Evolutionary conservation across 2,113 vertebrate genomes (phyloP).

Genomic region (Pollachius pollachius): DNA sequence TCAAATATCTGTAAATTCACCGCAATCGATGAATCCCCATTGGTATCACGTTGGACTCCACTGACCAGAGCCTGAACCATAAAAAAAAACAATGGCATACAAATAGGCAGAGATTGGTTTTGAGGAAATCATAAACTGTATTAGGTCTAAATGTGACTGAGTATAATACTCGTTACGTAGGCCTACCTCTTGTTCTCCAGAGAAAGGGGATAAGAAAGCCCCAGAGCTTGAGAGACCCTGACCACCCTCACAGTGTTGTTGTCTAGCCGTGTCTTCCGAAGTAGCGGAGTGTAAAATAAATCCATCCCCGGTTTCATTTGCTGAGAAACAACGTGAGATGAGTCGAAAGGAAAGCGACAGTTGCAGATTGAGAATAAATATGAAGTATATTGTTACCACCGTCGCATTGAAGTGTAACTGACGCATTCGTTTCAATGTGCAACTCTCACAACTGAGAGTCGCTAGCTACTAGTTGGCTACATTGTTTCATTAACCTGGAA

Average conservation of each 20-base stretch:
- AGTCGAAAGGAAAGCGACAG: slow-evolving; percentile 17
- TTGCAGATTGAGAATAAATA: slow-evolving; percentile 35
- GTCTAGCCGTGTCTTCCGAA: background rate
- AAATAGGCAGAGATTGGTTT: background rate
- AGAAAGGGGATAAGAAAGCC: background rate
- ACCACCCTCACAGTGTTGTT: slow-evolving; percentile 5
- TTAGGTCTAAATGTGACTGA: background rate
- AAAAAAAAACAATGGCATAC: background rate
- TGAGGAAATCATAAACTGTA: background rate
- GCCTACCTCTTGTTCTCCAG: slow-evolving; percentile 26
- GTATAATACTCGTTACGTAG: no score
- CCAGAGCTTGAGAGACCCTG: background rate
- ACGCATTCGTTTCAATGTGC: slow-evolving; percentile 45
- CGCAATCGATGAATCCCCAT: slow-evolving; percentile 13
- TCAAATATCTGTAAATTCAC: slow-evolving; percentile 15
- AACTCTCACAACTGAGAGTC: slow-evolving; percentile 36
- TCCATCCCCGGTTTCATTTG: slow-evolving; percentile 4
- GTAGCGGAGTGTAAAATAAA: background rate
- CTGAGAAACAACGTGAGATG: background rate
- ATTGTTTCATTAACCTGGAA: slow-evolving; percentile 9
- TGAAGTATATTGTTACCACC: slow-evolving; percentile 28
- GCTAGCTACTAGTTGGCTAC: slow-evolving; percentile 41
- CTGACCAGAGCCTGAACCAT: slow-evolving; percentile 22
- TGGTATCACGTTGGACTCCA: slow-evolving; percentile 21
- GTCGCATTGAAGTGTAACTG: slow-evolving; percentile 25